Base-by-base conservation (phyloP, 2,113 vertebrate genomes). In the Tetrax tetrax region DNA sequence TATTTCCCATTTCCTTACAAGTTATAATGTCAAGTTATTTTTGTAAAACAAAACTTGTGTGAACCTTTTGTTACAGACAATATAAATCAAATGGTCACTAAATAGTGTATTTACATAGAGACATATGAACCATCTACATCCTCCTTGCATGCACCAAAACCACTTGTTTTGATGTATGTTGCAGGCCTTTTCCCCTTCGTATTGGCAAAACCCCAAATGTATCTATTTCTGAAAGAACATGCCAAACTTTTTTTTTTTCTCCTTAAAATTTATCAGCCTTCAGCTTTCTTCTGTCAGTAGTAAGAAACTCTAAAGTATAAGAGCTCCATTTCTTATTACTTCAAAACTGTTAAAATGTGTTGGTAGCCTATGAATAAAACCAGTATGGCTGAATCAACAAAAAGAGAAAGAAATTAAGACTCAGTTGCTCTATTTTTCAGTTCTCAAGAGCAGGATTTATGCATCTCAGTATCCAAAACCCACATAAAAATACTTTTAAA, bases 211-310 rank as follows among this genome's bases (percentile, higher is more conserved):
- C 83, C 37, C 54, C 68, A 51, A 57, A 16, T 21, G 6, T 57
- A 71, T 27, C 35, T 63, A 76, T 22, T 81, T 78, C 27, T 87
- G 51, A 88, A 89, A 78, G 43, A 93, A 71, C 50, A 91, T 82
- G 48, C 29, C 61, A 94, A 94, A 35, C 24, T 68, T 22, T 61
- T 95, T 83, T 93, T 95, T 83, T 93, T 33, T 84, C 88, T 54
- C 88, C 43, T 88, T 48, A 33, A 23, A 63, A 64, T 80, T 68
- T 89, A 89, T 50, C 66, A 74, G 60, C n/a, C 75, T 69, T 95
- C 57, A 85, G 66, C 76, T 95, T 96, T 94, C 66, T 70, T 90
- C 31, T 89, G 63, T 56, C 86, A 92, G 13, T 33, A 95, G 45
- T 77, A 91, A 93, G 69, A 89, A 86, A 95, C 54, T 66, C 85